Conservation (phyloP, 1,140 invertebrate species). For the Neuroterus valhalla region DNA sequence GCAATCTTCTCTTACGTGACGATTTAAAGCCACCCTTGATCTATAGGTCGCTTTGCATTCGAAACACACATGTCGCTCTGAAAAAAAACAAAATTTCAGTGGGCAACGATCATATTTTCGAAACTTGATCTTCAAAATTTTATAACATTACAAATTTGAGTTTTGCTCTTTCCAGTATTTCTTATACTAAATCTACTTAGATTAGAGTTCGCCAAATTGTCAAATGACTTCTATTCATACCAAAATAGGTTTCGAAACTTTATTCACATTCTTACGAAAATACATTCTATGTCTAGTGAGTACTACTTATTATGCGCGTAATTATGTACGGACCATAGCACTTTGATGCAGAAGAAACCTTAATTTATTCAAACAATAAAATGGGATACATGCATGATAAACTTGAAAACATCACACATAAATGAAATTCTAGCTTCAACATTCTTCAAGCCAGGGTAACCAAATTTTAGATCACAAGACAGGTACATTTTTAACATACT, state of each 20-base stretch:
- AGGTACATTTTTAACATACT: slow-evolving; percentile 22
- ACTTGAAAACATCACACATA: slow-evolving; percentile 1
- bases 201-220: no score
- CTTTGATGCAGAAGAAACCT: slow-evolving; percentile 17
- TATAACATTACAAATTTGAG: no score
- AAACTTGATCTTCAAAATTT: no score
- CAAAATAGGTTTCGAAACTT: slow-evolving; percentile 48
- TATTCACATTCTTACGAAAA: slow-evolving; percentile 72
- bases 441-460: neutral
- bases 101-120: neutral
- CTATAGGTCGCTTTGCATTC: slow-evolving; percentile 56
- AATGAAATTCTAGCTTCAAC: neutral
- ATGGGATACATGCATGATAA: slow-evolving; percentile 1
- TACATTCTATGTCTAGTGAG: slow-evolving; percentile 66
- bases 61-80: slow-evolving; percentile 53
- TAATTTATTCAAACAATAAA: slow-evolving; percentile 26
- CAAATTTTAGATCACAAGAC: slow-evolving; percentile 21
- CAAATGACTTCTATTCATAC: neutral
- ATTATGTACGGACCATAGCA: slow-evolving; percentile 31
- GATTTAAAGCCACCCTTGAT: slow-evolving; percentile 54
- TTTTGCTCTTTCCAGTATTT: no score
- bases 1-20: slow-evolving; percentile 59
- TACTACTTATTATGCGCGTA: slow-evolving; percentile 61
- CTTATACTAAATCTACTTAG: no score
- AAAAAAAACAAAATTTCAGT: slow-evolving; percentile 50